phyloP scores from a whole-genome alignment of 92 coral and sea anemone species.

The Epizoanthus rinbou region DNA sequence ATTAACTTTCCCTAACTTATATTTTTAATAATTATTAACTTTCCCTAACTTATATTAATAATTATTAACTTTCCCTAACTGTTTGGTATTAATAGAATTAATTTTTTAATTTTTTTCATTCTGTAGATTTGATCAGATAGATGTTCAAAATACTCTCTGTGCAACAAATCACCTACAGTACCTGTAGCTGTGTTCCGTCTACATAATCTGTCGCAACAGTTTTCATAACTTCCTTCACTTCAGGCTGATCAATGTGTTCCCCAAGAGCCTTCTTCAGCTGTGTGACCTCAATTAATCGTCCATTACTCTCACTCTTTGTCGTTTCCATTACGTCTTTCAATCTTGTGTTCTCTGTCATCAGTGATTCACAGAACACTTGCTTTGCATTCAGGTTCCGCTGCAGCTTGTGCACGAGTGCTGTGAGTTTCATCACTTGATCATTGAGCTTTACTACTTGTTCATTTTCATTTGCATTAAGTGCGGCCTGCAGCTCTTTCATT shows the following conservation, averaged over 20 bases:
- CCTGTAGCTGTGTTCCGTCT: constrained; percentile 47
- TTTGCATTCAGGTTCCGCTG: constrained; percentile 79
- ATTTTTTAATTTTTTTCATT: too few relatives aligned
- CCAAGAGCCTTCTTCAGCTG: constrained; percentile 64
- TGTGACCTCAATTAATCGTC: constrained; percentile 55
- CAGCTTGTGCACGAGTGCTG: constrained; percentile 51
- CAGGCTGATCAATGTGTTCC: constrained; percentile 58
- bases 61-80: too few relatives aligned
- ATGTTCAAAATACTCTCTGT: too few relatives aligned
- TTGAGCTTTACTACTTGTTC: constrained; percentile 56
- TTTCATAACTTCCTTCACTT: constrained; percentile 57
- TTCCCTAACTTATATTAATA: too few relatives aligned
- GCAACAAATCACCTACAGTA: neutral
- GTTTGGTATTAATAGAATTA: too few relatives aligned
- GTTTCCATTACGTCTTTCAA: constrained; percentile 63
- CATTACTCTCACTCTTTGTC: constrained; percentile 52
- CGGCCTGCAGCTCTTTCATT: constrained; percentile 60
- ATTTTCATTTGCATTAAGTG: constrained; percentile 58
- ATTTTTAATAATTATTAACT: too few relatives aligned
- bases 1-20: too few relatives aligned
- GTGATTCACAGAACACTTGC: constrained; percentile 83
- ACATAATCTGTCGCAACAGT: constrained; percentile 48
- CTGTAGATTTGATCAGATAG: too few relatives aligned
- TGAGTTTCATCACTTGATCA: constrained; percentile 65
- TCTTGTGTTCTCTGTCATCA: constrained; percentile 75